Percentiles rank a stretch among this genome's conserved stretches.
Conservation (phyloP, 2,797 vertebrate species). For the Nasua narica region DNA sequence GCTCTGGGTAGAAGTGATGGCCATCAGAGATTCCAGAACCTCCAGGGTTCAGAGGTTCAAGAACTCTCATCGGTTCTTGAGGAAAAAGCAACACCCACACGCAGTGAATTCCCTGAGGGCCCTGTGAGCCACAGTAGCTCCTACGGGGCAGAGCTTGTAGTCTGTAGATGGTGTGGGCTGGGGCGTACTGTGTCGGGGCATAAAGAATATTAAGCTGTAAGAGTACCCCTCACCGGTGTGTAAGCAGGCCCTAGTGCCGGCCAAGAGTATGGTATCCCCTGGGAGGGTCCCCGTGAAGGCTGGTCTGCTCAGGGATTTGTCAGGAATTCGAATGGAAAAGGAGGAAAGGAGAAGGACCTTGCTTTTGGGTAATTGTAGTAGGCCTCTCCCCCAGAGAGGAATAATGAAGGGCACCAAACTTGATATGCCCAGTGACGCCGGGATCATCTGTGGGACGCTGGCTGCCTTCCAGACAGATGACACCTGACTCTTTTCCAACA, state of each 20-base stretch:
- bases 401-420: not conserved
- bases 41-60: no score
- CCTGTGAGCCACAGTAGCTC: accelerated
- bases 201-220: not conserved
- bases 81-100: accelerated
- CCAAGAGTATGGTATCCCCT: not conserved
- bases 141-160: not conserved
- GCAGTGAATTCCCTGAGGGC: not conserved
- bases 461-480: not conserved
- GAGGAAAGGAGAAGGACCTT: not conserved
- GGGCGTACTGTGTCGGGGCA: not conserved
- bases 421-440: not conserved
- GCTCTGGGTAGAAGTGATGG: not conserved
- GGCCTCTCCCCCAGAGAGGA: not conserved
- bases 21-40: not conserved
- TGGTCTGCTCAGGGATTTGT: not conserved
- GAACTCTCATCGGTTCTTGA: no score
- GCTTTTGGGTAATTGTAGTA: not conserved
- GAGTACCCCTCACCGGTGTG: not conserved
- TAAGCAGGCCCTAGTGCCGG: not conserved
- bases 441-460: not conserved
- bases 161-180: not conserved
- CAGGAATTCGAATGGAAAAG: not conserved
- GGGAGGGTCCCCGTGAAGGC: not conserved
- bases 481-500: not conserved